Percentiles rank a stretch among this genome's conserved stretches.
These are phyloP conservation scores for Thalassarche chlororhynchos DNA, from an alignment of 2,113 vertebrate species.

Conservation along the genomic window DNA sequence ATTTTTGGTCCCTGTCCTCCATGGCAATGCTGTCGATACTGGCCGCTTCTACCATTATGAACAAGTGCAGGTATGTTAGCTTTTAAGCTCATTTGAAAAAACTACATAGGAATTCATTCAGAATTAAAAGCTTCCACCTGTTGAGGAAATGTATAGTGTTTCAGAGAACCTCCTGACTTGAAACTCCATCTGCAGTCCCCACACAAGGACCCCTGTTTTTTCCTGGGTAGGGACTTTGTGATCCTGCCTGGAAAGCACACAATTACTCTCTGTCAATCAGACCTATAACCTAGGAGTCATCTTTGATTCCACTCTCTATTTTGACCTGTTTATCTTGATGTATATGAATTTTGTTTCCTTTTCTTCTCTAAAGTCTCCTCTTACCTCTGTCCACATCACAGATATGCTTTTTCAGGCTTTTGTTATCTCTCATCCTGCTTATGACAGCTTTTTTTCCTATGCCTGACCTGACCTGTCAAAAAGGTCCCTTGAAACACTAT, in stretches of 20 bases:
- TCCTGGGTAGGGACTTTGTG: not conserved
- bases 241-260: not conserved
- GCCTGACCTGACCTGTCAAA: constrained; percentile 10
- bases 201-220: constrained; percentile 8
- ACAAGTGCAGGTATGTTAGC: not conserved
- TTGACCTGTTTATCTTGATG: not conserved
- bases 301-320: not conserved
- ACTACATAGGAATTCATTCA: not conserved
- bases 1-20: not conserved
- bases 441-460: not conserved
- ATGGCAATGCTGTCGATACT: not conserved
- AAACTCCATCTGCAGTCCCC: not conserved
- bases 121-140: constrained; percentile 4
- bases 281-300: not conserved
- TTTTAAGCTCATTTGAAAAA: not conserved
- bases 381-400: not conserved
- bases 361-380: constrained; percentile 1
- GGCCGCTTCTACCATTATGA: not conserved
- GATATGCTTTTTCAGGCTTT: not conserved
- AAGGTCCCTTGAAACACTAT: constrained; percentile 13
- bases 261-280: not conserved
- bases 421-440: constrained; percentile 3
- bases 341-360: constrained; percentile 13
- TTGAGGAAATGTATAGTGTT: constrained; percentile 16
- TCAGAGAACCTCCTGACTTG: not conserved